Evolutionary conservation across 1,140 invertebrate genomes (phyloP), one percentile per base, ranked within the genome.

Genomic region (Pseudomyrmex sp.): DNA sequence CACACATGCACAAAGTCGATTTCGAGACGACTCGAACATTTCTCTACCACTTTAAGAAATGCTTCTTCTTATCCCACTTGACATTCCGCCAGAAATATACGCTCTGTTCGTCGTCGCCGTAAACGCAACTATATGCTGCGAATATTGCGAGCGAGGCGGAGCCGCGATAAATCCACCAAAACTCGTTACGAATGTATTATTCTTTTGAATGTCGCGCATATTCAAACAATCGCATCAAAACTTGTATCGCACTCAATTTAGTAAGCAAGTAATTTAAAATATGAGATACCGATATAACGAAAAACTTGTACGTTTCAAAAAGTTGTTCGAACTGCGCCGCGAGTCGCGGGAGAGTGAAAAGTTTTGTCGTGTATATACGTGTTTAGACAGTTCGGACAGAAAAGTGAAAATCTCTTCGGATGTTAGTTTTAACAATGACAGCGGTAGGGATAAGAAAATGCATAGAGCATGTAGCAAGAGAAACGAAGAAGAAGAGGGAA

Each of bases 31-130:
- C 46, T n/a, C 8, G 23, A 18, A n/a, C 44, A 18, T 26, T 52
- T 58, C 66, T 61, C 44, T 59, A 48, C 20, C 20, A 66, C 76
- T 72, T 72, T 50, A 46, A 72, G 66, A 80, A 80, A 80, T 70
- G 18, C 66, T 79, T 79, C 66, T 79, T 79, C 52, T 80, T 80
- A 72, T 72, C 54, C 76, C 76, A 80, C 76, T 80, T 80, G 76
- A 80, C 56, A 23, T 80, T 59, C 66, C 76, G 76, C 76, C 76
- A 80, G 66, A 80, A 80, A 80, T 80, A 80, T 44, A 80, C 76
- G 54, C 66, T 66, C 66, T 26, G n/a, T 80, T 54, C 66, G 66
- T 61, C 76, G 76, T 72, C 76, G 46, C 26, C 13, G 48, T 63
- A 59, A 44, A 66, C 75, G 26, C 62, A 62, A 18, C 18, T 66